Percentiles rank a stretch among this genome's conserved stretches.
Evolutionary conservation across 2,797 vertebrate genomes (phyloP).

Genomic region (Streptopelia turtur): DNA sequence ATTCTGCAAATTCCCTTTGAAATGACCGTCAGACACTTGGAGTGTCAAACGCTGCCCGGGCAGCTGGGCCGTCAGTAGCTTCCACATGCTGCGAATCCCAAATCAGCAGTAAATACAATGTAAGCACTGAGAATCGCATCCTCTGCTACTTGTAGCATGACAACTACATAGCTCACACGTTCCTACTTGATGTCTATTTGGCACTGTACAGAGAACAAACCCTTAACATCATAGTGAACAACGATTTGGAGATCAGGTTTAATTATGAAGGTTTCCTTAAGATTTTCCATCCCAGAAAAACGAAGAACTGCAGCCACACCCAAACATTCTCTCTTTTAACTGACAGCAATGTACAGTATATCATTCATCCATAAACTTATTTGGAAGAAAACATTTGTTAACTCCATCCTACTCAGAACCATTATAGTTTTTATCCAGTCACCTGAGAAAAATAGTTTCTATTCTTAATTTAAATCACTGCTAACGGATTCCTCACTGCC

Average conservation of each 20-base stretch:
- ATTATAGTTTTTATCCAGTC: not conserved
- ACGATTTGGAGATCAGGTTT: not conserved
- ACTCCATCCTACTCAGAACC: not conserved
- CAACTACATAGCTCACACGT: not conserved
- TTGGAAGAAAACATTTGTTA: not conserved
- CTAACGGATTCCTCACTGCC: not conserved
- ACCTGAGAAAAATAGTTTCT: not conserved
- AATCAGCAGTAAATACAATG: not conserved
- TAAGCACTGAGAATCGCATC: not conserved
- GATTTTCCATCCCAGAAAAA: not conserved
- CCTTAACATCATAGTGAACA: not conserved
- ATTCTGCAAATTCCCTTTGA: not conserved
- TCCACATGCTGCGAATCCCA: not conserved
- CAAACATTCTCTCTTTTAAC: not conserved
- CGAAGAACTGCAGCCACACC: not conserved
- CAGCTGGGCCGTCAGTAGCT: not conserved
- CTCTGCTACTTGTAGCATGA: not conserved
- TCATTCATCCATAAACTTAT: not conserved
- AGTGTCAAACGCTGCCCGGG: not conserved
- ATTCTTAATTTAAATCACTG: not conserved
- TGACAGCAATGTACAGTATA: not conserved
- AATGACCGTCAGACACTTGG: not conserved
- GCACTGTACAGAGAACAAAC: not conserved
- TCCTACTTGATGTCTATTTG: not conserved
- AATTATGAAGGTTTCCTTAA: not conserved